These are phyloP conservation scores for Daptonema setosum DNA, from an alignment of 2,888 invertebrate species.

Conservation along the genomic window DNA sequence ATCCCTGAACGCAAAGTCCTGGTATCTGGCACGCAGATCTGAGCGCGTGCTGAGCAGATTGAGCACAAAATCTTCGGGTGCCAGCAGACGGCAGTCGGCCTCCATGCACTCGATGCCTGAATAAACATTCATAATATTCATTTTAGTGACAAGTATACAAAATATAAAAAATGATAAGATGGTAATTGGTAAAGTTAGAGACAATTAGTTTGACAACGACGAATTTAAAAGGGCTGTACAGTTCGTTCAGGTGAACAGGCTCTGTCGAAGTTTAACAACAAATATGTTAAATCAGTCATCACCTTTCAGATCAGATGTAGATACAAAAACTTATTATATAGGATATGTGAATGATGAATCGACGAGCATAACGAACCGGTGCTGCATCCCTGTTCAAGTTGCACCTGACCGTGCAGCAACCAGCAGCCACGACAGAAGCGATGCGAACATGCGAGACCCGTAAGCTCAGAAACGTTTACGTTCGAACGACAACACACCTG, in stretches of 20 bases:
- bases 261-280: too few species aligned
- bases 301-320: too few species aligned
- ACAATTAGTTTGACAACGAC: too few species aligned
- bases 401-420: conserved; percentile 83
- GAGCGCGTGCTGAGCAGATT: conserved; percentile 54
- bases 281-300: too few species aligned
- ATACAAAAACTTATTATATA: too few species aligned
- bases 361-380: too few species aligned
- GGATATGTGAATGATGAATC: too few species aligned
- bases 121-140: not conserved
- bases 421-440: conserved; percentile 87
- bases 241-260: too few species aligned
- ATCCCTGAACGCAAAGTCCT: conserved; percentile 82
- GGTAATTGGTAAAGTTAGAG: conserved; percentile 12
- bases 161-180: not conserved
- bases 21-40: conserved; percentile 66
- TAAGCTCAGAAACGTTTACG: conserved; percentile 40
- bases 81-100: conserved; percentile 68
- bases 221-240: too few species aligned
- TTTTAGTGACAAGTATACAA: conserved; percentile 5
- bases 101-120: conserved; percentile 92
- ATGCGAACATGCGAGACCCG: conserved; percentile 66
- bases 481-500: conserved; percentile 39
- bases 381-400: conserved; percentile 48
- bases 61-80: conserved; percentile 85